Conservation (phyloP, 2,888 invertebrate species). For the Synanthedon myopaeformis region DNA sequence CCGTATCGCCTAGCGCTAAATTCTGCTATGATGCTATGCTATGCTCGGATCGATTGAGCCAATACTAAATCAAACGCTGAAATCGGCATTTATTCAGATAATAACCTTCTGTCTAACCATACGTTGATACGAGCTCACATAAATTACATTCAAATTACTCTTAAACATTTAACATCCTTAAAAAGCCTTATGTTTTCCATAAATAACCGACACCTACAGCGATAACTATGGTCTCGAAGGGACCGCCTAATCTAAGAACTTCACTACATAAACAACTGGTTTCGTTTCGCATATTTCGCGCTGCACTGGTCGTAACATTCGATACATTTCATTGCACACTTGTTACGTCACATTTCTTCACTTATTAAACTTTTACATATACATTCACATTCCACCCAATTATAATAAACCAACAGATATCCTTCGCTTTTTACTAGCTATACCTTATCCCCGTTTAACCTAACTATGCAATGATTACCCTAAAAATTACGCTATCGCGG, state of each 20-base stretch:
- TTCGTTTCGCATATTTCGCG: slow-evolving; percentile 26
- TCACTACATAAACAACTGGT: slow-evolving; percentile 32
- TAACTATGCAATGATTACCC: slow-evolving; percentile 37
- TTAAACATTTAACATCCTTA: slow-evolving; percentile 55
- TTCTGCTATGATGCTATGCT: slow-evolving; percentile 23
- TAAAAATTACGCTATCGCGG: slow-evolving; percentile 48
- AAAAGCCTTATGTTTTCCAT: slow-evolving; percentile 47
- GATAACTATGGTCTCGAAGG: slow-evolving; percentile 44
- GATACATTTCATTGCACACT: slow-evolving; percentile 35
- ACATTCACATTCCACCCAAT: slow-evolving; percentile 45
- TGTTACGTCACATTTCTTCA: slow-evolving; percentile 9
- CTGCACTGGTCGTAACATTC: slow-evolving; percentile 42
- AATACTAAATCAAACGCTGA: slow-evolving; percentile 53
- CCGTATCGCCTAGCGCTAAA: slow-evolving; percentile 34
- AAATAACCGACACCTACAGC: slow-evolving; percentile 65
- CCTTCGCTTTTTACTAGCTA: slow-evolving; percentile 52
- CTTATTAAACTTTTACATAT: slow-evolving; percentile 35
- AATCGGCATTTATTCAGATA: slow-evolving; percentile 51
- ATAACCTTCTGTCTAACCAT: slow-evolving; percentile 56
- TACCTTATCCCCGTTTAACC: slow-evolving; percentile 54
- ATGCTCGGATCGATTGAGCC: slow-evolving; percentile 41
- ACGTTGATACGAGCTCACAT: slow-evolving; percentile 52
- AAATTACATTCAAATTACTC: slow-evolving; percentile 52
- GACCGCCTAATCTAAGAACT: slow-evolving; percentile 43
- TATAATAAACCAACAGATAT: slow-evolving; percentile 53